Percentiles rank a stretch among this genome's conserved stretches.
Conservation (phyloP, 2,113 vertebrate genomes). For the Brevimyrus niger region DNA sequence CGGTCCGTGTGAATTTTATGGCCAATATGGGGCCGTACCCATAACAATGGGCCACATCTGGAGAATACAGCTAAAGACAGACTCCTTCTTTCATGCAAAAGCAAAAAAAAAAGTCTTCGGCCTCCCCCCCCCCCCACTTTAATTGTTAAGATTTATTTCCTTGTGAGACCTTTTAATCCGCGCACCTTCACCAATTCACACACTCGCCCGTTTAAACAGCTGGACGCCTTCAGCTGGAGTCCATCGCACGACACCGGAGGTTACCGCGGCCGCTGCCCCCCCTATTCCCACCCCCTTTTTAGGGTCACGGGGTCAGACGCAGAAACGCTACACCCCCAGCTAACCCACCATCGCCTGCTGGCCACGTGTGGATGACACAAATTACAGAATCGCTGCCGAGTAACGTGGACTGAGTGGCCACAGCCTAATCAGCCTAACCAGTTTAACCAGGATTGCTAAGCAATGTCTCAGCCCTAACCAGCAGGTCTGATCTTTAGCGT, state of each 20-base stretch:
- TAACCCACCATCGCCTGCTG: not conserved
- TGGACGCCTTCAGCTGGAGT: not conserved
- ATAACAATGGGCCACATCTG: conserved; percentile 40
- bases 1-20: conserved; percentile 31
- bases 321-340: not conserved
- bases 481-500: not conserved
- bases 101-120: conserved; percentile 9
- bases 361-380: not conserved
- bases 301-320: not conserved
- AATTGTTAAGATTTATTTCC: conserved; percentile 3
- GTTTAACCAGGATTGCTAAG: not conserved
- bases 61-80: conserved; percentile 34
- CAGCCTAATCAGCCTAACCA: not conserved
- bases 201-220: conserved; percentile 1
- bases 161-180: not conserved
- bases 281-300: not conserved
- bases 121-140: not conserved
- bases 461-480: not conserved
- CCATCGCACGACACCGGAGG: not conserved
- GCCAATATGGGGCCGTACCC: conserved; percentile 35
- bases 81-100: not conserved
- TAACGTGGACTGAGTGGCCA: not conserved
- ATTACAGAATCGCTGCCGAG: not conserved
- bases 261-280: not conserved
- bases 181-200: not conserved